Conservation (phyloP, 2,888 invertebrate genomes). For the Cataglyphis cursor region DNA sequence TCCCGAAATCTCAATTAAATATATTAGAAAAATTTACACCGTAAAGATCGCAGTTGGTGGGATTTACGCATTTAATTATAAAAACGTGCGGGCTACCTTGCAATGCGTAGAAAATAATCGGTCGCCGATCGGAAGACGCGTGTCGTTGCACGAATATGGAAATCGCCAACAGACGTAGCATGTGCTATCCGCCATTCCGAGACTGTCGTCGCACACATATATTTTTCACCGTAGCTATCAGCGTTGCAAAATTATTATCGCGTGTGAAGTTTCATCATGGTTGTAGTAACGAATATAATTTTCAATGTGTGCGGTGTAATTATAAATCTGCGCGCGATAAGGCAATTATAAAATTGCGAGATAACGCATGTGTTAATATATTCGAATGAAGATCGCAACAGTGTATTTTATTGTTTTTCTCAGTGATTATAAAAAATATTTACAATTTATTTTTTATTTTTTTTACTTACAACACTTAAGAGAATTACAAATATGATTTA, state of each 20-base stretch:
- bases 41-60: no score
- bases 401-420: neutral
- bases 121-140: constrained; percentile 8
- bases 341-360: constrained; percentile 36
- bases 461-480: no score
- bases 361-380: constrained; percentile 47
- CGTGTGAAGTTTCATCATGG: constrained; percentile 20
- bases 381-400: constrained; percentile 29
- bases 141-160: constrained; percentile 11
- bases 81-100: neutral
- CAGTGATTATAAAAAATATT: constrained; percentile 15
- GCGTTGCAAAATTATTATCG: constrained; percentile 46
- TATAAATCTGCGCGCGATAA: constrained; percentile 25
- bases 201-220: neutral
- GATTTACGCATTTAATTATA: constrained; percentile 20
- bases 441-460: neutral
- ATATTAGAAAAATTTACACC: neutral
- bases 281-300: neutral
- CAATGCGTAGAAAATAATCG: neutral
- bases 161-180: constrained; percentile 17
- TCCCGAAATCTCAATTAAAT: neutral
- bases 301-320: constrained; percentile 26
- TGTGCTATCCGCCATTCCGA: constrained; percentile 23
- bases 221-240: neutral
- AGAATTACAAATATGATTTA: neutral